These are phyloP conservation scores for Pomacea maculata DNA, from an alignment of 1,140 invertebrate genomes.

Conservation along the genomic window DNA sequence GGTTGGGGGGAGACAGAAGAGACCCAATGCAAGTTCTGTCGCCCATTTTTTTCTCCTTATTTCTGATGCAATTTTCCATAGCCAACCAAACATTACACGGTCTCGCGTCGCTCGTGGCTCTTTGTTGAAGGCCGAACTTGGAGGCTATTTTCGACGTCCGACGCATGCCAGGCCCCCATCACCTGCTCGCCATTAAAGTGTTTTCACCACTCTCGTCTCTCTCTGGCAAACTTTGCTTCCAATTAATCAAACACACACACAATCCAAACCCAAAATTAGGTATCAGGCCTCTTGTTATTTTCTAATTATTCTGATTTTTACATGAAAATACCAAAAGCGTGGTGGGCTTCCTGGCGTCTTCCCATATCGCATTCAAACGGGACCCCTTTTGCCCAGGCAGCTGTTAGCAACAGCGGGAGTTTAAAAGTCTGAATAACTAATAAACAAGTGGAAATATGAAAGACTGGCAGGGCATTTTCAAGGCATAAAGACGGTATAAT, in stretches of 20 bases:
- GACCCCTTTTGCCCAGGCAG: conserved; percentile 1
- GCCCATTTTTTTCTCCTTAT: conserved; percentile 4
- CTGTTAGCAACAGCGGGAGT: conserved; percentile 7
- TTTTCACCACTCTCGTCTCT: conserved; percentile 3
- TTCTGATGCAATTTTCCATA: conserved; percentile 9
- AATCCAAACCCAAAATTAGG: conserved; percentile 17
- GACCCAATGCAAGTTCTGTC: not conserved
- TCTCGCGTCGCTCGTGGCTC: not conserved
- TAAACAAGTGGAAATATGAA: conserved; percentile 16
- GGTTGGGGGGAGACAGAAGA: not conserved
- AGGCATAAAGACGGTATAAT: conserved; percentile 14
- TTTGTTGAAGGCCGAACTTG: conserved; percentile 3
- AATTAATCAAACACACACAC: conserved; percentile 22
- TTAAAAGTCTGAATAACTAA: conserved; percentile 15
- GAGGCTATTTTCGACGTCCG: conserved; percentile 8
- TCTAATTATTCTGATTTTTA: conserved; percentile 22
- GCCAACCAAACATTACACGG: conserved; percentile 15
- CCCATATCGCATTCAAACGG: conserved; percentile 10
- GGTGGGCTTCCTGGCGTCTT: too few relatives aligned
- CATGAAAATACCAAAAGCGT: conserved; percentile 18
- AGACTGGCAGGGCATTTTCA: not conserved
- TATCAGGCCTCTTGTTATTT: conserved; percentile 16
- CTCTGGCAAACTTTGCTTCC: conserved; percentile 7
- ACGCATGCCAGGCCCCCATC: not conserved
- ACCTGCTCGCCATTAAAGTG: conserved; percentile 17